Base-by-base conservation (phyloP, 2,113 vertebrate species). In the Engystomops pustulosus region DNA sequence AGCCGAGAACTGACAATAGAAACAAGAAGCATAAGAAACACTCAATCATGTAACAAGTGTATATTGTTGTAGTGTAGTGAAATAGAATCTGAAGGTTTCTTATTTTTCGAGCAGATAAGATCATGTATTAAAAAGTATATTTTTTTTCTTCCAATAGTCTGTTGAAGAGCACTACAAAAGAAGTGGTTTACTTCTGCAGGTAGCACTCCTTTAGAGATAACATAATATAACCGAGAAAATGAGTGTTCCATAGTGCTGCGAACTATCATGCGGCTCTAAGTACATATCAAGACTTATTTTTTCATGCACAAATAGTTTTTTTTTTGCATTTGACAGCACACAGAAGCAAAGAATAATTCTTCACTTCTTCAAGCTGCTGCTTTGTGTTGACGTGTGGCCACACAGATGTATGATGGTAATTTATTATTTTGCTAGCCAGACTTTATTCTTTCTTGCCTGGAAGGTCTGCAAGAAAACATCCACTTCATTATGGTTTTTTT, bases 381-480 rank as follows among this genome's bases (percentile, higher is more conserved):
- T 65, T 65, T 65, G 32, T 67, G 62, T 67, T 65, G 60, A 65
- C 60, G 18, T 36, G 62, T 36, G 17, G 32, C 62, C 62, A 23
- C 62, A 67, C 62, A 67, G 30, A 67, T 67, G 62, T 67, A 67
- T 67, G 30, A 20, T 36, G 17, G 62, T 20, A 67, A 67, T 67
- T 67, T 36, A 67, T 67, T 67, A 67, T 67, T 67, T 67, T 18
- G 0, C 20, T 67, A 67, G 62, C 32, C 62, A 36, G 62, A 67
- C 62, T 36, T 36, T 67, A 67, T 67, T 67, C 32, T 34, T 15
- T 67, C 32, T 34, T 67, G 62, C 30, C 32, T 34, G 62, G 32
- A 20, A 36, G 15, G 27, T 0, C 62, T 67, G 30, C 10, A 36
- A 36, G 15, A 67, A 17, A 67, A 36, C 17, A 36, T 67, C 8